Evolutionary conservation across 2,797 vertebrate genomes (phyloP).

Genomic region (Oryzias sinensis): DNA sequence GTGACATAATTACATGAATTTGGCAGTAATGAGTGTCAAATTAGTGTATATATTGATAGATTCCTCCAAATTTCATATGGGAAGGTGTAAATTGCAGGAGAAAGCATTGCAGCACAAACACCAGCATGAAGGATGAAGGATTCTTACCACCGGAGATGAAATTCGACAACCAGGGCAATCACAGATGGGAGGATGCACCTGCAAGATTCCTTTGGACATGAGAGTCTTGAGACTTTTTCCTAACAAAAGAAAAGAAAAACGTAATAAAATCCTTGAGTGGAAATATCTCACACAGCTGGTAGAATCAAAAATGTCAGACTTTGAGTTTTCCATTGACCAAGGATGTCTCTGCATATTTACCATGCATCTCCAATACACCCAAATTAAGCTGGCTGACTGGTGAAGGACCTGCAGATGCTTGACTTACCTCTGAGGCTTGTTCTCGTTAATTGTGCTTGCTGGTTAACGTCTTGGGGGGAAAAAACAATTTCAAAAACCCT

Average conservation of each 20-base stretch:
- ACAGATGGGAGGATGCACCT: conserved; percentile 99
- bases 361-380: too few relatives aligned
- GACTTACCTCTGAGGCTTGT: conserved; percentile 2
- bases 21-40: too few relatives aligned
- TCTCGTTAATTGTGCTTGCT: conserved; percentile 1
- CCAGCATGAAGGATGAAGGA: conserved; percentile 41
- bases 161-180: conserved; percentile 99
- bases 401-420: conserved; percentile 10
- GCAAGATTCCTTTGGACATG: conserved; percentile 99
- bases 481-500: conserved; percentile 32
- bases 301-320: too few relatives aligned
- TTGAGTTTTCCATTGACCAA: too few relatives aligned
- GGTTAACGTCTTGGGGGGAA: conserved; percentile 28
- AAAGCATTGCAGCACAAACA: conserved; percentile 4
- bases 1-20: too few relatives aligned
- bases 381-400: neutral
- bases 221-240: conserved; percentile 99
- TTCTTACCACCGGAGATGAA: conserved; percentile 99
- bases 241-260: conserved; percentile 54
- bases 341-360: too few relatives aligned
- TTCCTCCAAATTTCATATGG: neutral
- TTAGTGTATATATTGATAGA: neutral
- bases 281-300: neutral
- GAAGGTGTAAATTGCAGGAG: neutral
- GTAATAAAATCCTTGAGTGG: conserved; percentile 8